Evolutionary conservation across 2,888 invertebrate species (phyloP).

Genomic region (Tenthredo notha): DNA sequence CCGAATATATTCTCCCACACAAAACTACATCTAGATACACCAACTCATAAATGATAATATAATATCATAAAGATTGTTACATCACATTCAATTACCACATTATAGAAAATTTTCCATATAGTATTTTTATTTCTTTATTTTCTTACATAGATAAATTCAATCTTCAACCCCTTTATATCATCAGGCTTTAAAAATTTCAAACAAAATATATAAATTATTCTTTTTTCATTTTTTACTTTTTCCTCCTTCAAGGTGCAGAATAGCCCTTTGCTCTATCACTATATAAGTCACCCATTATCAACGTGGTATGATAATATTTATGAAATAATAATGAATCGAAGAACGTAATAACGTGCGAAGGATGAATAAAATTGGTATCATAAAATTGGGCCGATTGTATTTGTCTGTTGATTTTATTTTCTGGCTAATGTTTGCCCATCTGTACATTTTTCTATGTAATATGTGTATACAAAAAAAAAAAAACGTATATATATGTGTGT

Average conservation of each 20-base stretch:
- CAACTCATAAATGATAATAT: background rate
- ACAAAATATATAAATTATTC: too few relatives aligned
- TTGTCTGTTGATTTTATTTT: background rate
- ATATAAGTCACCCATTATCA: background rate
- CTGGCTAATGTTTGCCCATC: background rate
- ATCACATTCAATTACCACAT: background rate
- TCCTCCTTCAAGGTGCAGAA: background rate
- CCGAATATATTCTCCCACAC: conserved; percentile 36
- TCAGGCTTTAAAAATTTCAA: background rate
- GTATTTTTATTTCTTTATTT: background rate
- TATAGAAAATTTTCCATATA: background rate
- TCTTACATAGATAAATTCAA: background rate
- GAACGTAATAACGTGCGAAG: background rate
- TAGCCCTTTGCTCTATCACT: conserved; percentile 15
- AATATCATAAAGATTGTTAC: conserved; percentile 11
- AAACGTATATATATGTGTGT: background rate
- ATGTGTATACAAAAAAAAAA: background rate
- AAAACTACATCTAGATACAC: background rate
- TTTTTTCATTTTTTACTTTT: background rate
- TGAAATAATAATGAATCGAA: background rate
- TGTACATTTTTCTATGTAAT: background rate
- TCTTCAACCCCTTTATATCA: background rate
- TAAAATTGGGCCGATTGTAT: background rate
- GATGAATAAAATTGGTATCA: background rate
- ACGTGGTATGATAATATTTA: background rate